Evolutionary conservation across 2,113 vertebrate species (phyloP).

Genomic region (Laticauda colubrina): DNA sequence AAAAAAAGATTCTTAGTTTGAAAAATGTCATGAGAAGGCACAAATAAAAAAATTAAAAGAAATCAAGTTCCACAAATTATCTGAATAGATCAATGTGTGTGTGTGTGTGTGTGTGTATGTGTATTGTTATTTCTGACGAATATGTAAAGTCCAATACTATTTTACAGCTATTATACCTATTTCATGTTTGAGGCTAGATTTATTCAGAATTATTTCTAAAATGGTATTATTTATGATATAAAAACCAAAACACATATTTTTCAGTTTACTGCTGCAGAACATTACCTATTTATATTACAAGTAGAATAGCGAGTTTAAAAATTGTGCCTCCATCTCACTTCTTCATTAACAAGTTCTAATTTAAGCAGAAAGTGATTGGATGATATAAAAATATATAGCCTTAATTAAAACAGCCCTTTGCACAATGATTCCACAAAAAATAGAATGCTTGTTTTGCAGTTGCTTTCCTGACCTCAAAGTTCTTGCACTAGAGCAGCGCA

Average conservation of each 20-base stretch:
- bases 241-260: neutral
- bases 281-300: slow-evolving; percentile 1
- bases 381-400: slow-evolving; percentile 14
- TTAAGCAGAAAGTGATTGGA: slow-evolving; percentile 12
- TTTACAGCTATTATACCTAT: neutral
- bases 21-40: neutral
- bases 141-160: neutral
- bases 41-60: neutral
- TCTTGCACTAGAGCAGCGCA: neutral
- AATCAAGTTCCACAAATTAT: neutral
- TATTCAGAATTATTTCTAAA: neutral
- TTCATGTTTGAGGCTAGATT: neutral
- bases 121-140: neutral
- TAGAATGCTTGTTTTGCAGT: neutral
- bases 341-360: slow-evolving; percentile 13
- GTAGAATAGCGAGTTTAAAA: neutral
- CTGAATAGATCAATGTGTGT: neutral
- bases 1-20: neutral
- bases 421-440: slow-evolving; percentile 4
- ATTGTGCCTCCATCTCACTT: neutral
- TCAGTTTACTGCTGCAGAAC: neutral
- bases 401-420: slow-evolving; percentile 2
- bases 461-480: neutral
- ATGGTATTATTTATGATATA: neutral
- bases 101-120: no score